These are phyloP conservation scores for Melitaea cinxia DNA, from an alignment of 1,140 invertebrate species.

Conservation along the genomic window DNA sequence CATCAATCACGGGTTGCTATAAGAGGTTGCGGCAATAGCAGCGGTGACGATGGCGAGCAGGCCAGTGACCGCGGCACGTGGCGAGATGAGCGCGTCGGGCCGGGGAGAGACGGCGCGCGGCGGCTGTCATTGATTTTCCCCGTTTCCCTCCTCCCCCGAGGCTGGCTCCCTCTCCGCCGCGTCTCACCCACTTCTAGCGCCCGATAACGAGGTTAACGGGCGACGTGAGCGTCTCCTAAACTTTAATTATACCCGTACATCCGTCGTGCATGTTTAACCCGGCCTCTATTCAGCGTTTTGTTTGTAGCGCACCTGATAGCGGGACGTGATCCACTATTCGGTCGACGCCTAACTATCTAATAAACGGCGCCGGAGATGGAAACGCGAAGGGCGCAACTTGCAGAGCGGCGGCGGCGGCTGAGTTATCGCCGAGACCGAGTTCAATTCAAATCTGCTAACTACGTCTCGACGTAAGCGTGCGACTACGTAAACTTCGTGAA, in stretches of 20 bases:
- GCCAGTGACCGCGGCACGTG: constrained; percentile 79
- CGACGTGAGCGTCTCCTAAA: constrained; percentile 81
- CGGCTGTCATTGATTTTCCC: constrained; percentile 80
- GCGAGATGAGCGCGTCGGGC: constrained; percentile 78
- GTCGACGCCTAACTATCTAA: constrained; percentile 61
- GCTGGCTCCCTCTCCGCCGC: constrained; percentile 62
- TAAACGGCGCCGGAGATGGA: constrained; percentile 56
- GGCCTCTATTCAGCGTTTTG: constrained; percentile 77
- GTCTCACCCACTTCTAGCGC: constrained; percentile 79
- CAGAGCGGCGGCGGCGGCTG: constrained; percentile 37
- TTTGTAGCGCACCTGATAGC: constrained; percentile 77
- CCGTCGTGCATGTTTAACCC: constrained; percentile 80
- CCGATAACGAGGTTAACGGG: constrained; percentile 82
- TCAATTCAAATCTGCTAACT: constrained; percentile 58
- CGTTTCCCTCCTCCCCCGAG: constrained; percentile 60
- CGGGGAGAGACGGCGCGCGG: constrained; percentile 76
- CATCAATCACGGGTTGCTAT: constrained; percentile 31
- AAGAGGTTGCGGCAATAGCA: constrained; percentile 18
- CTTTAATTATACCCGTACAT: constrained; percentile 81
- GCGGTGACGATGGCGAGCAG: constrained; percentile 48
- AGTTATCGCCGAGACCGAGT: constrained; percentile 42
- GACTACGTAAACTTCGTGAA: constrained; percentile 52
- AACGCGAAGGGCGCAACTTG: constrained; percentile 47
- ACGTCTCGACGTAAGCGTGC: constrained; percentile 51
- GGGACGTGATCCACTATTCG: constrained; percentile 63